These are phyloP conservation scores for Tetragnatha versicolor DNA, from an alignment of 1,140 invertebrate species.

Conservation along the genomic window DNA sequence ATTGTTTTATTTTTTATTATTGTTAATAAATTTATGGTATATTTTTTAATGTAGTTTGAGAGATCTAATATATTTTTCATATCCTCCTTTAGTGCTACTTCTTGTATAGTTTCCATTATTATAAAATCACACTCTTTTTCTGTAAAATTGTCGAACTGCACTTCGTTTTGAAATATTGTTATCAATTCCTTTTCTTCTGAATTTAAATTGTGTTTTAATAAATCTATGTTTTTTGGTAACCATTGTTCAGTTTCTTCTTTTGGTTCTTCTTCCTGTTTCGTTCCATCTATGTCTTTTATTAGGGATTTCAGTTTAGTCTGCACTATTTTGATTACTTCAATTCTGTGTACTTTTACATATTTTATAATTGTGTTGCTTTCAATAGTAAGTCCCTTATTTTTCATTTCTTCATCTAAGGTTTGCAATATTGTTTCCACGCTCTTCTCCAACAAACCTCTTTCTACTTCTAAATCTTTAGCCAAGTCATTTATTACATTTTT, in stretches of 20 bases:
- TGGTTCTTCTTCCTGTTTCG: background rate
- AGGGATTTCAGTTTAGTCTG: background rate
- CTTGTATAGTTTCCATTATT: background rate
- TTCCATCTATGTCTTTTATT: too few species aligned
- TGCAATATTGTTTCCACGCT: background rate
- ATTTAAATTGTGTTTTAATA: background rate
- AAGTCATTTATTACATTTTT: constrained; percentile 20
- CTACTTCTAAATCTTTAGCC: background rate
- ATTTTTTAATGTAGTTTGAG: background rate
- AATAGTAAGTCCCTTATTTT: background rate
- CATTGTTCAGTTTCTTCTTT: background rate
- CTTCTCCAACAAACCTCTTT: background rate
- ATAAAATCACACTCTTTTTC: background rate
- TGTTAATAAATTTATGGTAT: background rate
- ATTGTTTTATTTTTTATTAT: background rate
- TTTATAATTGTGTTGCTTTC: background rate
- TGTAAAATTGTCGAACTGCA: background rate
- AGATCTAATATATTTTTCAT: background rate
- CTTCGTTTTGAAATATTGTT: background rate
- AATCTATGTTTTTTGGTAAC: background rate
- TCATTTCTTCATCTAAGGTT: background rate
- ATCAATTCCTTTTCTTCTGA: background rate
- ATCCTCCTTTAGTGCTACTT: background rate
- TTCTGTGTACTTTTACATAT: background rate
- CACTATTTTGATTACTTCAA: background rate